Evolutionary conservation across 2,113 vertebrate species (phyloP).

Genomic region (Sander vitreus): DNA sequence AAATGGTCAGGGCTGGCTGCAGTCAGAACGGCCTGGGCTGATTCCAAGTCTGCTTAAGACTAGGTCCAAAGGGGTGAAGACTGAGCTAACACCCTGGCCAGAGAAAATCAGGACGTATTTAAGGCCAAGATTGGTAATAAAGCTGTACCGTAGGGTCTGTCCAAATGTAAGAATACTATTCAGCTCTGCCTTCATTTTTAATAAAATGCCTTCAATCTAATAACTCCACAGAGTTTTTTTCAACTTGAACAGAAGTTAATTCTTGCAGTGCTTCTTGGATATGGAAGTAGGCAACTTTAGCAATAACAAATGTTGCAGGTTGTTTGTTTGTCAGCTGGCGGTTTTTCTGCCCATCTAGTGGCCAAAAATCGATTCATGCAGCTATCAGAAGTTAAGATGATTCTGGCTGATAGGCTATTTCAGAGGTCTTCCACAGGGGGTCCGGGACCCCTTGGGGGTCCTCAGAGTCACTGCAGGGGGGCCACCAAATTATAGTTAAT

Average conservation of each 20-base stretch:
- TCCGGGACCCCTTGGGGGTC: too few species aligned
- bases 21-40: not conserved
- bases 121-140: not conserved
- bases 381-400: not conserved
- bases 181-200: not conserved
- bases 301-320: not conserved
- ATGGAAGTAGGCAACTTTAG: too few species aligned
- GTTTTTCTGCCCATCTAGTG: not conserved
- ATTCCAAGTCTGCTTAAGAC: slow-evolving; percentile 24
- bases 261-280: too few species aligned
- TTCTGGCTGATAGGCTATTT: too few species aligned
- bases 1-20: slow-evolving; percentile 39
- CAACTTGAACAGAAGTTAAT: not conserved
- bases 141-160: not conserved
- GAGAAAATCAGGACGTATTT: not conserved
- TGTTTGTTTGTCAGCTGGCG: not conserved
- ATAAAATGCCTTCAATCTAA: not conserved
- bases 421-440: too few species aligned
- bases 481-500: too few species aligned
- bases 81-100: slow-evolving; percentile 1
- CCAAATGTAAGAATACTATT: not conserved
- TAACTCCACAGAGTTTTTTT: not conserved
- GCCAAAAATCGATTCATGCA: not conserved
- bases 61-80: slow-evolving; percentile 1
- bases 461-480: too few species aligned